phyloP scores from a whole-genome alignment of 1,140 invertebrate genomes.

The Drosophila equinoxialis region DNA sequence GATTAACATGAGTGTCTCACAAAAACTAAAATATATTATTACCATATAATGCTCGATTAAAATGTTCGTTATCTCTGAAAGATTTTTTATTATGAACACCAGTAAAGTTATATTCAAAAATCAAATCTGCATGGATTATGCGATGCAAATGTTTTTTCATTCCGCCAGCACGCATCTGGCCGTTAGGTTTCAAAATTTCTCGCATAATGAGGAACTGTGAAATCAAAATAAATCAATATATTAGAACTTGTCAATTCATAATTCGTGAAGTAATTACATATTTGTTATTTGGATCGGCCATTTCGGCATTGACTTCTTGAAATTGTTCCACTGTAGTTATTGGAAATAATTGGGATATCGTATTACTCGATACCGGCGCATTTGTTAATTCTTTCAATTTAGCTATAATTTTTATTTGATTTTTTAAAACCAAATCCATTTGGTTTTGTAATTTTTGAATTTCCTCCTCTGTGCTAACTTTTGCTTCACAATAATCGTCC shows the following conservation, averaged over 20 bases:
- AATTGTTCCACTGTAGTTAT: constrained; percentile 29
- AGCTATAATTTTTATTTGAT: constrained; percentile 34
- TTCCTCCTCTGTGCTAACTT: constrained; percentile 20
- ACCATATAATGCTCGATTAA: constrained; percentile 40
- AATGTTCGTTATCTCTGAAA: constrained; percentile 28
- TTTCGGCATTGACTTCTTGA: constrained; percentile 31
- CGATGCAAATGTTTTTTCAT: constrained; percentile 36
- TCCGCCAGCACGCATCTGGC: constrained; percentile 21
- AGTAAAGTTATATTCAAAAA: constrained; percentile 34
- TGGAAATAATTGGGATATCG: constrained; percentile 30
- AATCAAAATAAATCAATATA: not conserved
- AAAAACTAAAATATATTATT: not conserved
- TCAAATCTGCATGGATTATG: constrained; percentile 28
- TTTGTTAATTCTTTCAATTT: constrained; percentile 5
- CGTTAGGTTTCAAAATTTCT: constrained; percentile 29
- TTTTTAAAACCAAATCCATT: constrained; percentile 36
- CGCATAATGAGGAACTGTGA: constrained; percentile 23
- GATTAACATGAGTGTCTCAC: not conserved
- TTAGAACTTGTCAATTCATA: too few relatives aligned
- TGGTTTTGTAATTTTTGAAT: constrained; percentile 33
- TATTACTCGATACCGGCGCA: not conserved
- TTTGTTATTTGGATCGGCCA: constrained; percentile 27
- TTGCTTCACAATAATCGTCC: not conserved
- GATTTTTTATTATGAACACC: constrained; percentile 42
- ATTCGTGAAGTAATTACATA: constrained; percentile 10